These are phyloP conservation scores for Sylvietta virens DNA, from an alignment of 2,113 vertebrate genomes.

Conservation along the genomic window DNA sequence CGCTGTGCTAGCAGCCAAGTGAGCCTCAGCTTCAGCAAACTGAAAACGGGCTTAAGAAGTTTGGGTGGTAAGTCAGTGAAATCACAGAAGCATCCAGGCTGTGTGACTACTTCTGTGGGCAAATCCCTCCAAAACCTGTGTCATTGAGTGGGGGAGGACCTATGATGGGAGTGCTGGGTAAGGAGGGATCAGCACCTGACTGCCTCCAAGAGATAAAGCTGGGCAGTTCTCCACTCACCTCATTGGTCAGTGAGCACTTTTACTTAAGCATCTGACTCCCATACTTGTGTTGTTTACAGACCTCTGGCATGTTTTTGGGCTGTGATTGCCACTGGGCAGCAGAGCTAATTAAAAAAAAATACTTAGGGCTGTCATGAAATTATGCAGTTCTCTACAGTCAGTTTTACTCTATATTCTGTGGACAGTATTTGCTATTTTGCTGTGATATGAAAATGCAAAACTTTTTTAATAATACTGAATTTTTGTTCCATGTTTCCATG, in stretches of 20 bases:
- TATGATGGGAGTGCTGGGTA: background rate
- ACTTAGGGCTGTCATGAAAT: background rate
- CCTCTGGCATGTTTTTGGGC: background rate
- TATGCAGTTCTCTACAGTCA: background rate
- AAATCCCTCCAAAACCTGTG: background rate
- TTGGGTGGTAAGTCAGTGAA: background rate
- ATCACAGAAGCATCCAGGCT: background rate
- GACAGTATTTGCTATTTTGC: background rate
- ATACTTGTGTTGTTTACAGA: background rate
- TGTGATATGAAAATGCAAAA: slow-evolving; percentile 36
- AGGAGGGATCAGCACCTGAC: background rate
- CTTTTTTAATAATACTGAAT: slow-evolving; percentile 58
- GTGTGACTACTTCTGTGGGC: background rate
- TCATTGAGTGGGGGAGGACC: background rate
- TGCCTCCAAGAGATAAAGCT: background rate
- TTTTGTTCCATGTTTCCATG: slow-evolving; percentile 72
- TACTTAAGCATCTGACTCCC: background rate
- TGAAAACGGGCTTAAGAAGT: background rate
- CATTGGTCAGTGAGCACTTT: background rate
- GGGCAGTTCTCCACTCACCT: background rate
- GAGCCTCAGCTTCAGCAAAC: background rate
- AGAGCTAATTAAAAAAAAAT: background rate
- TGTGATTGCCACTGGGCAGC: background rate
- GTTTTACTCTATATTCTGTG: background rate
- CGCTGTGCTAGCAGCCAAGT: background rate